Conservation (phyloP, 2,113 vertebrate species). For the Silurus asotus region DNA sequence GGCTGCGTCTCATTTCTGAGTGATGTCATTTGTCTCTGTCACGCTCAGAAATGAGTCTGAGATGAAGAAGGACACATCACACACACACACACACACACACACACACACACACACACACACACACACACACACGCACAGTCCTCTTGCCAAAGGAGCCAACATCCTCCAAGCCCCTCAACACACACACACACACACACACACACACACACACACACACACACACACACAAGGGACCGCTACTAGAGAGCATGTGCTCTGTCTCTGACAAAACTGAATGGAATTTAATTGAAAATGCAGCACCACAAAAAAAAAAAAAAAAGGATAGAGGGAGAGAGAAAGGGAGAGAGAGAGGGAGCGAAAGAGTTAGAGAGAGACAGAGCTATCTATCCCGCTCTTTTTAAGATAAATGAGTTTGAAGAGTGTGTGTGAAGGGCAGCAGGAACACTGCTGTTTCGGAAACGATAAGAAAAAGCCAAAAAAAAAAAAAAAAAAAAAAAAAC, state of each 20-base stretch:
- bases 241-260: conserved; percentile 46
- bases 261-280: conserved; percentile 58
- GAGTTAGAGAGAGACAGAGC: conserved; percentile 58
- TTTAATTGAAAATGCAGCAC: conserved; percentile 65
- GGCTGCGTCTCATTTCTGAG: conserved; percentile 72
- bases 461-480: conserved; percentile 68
- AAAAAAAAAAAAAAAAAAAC: conserved; percentile 35
- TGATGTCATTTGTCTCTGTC: conserved; percentile 81
- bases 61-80: conserved; percentile 79
- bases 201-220: conserved; percentile 40
- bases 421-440: conserved; percentile 51
- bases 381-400: conserved; percentile 52
- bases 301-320: conserved; percentile 44
- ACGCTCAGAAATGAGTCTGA: conserved; percentile 68
- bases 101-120: conserved; percentile 41
- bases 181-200: conserved; percentile 30
- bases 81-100: conserved; percentile 50
- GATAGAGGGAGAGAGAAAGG: conserved; percentile 56
- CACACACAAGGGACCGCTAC: conserved; percentile 35
- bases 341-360: conserved; percentile 55
- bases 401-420: conserved; percentile 72
- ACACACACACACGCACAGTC: conserved; percentile 34
- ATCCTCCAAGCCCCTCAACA: conserved; percentile 49
- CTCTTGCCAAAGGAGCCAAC: conserved; percentile 49
- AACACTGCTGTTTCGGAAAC: conserved; percentile 63